A percentile compares a stretch with the other conserved stretches of the same genome.
These are phyloP conservation scores for Atta colombica DNA, from an alignment of 1,140 invertebrate genomes.

Conservation along the genomic window DNA sequence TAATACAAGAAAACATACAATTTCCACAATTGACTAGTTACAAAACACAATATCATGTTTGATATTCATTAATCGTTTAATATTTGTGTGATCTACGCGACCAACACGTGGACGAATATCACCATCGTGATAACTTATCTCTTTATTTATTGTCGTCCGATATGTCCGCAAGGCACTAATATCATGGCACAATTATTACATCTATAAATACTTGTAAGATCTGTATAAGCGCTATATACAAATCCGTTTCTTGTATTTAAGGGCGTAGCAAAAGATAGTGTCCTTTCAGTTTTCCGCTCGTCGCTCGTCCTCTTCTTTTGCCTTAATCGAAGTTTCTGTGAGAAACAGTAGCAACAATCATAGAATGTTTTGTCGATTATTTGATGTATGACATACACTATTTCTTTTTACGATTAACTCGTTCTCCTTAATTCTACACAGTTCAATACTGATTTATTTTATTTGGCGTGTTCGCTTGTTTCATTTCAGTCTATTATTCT, in stretches of 20 bases:
- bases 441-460: constrained; percentile 76
- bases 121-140: not conserved
- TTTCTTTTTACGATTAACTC: not conserved
- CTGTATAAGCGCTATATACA: constrained; percentile 31
- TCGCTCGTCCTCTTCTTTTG: not conserved
- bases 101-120: constrained; percentile 7
- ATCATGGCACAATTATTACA: constrained; percentile 76
- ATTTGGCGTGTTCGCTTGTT: constrained; percentile 79
- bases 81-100: not conserved
- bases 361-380: constrained; percentile 11
- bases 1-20: constrained; percentile 71
- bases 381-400: constrained; percentile 17
- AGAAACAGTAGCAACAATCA: constrained; percentile 58
- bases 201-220: constrained; percentile 55
- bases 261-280: not conserved
- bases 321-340: not conserved
- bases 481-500: constrained; percentile 72
- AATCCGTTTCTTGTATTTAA: constrained; percentile 2
- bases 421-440: constrained; percentile 69
- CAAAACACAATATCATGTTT: constrained; percentile 78
- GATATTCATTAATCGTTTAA: not conserved
- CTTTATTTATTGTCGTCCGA: not conserved
- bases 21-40: constrained; percentile 83
- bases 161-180: constrained; percentile 72
- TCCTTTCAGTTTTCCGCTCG: not conserved